Evolutionary conservation across 2,113 vertebrate species (phyloP), one percentile per base, ranked within the genome.

Genomic region (Plectropomus leopardus): DNA sequence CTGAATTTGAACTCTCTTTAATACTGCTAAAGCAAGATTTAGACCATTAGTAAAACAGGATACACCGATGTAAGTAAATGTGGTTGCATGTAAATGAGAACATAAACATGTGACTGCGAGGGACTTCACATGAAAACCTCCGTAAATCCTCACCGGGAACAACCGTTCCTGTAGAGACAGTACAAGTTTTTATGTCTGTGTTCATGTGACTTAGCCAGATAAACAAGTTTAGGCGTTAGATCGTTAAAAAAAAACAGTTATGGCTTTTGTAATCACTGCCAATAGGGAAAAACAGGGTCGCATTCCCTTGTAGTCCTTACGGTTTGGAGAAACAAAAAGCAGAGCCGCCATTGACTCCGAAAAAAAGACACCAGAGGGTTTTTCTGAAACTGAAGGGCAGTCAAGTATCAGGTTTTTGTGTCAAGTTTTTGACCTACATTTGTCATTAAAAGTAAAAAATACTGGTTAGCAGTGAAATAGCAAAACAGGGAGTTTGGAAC

Each of bases 201-300:
- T 45, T 68, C 7, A 4, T 76, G 45, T 24, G n/a, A 63, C 50
- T 74, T 24, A 4, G 7, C 28, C 32, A 26, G 7, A 21, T 21
- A 16, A 65, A 8, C 21, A 47, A 21, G 17, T 54, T 54, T 36
- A 68, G 26, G 17, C 17, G 15, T 61, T 21, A 7, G 0, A 68
- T 40, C 50, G 1, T 53, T 50, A 50, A 48, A 48, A n/a, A 59
- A 42, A 42, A 21, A 63, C 9, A 54, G 30, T 54, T 60, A 71
- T 60, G 67, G 65, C 73, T 78, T 67, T 73, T 76, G 72, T 66
- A 61, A 80, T 4, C 1, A 2, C 70, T 32, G 74, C 32, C 70
- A 81, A 36, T 51, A 26, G 40, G 21, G 59, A 78, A 14, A 15
- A 65, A 36, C 15, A 26, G 30, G 59, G 42, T 21, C 42, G 16